Base-by-base conservation (phyloP, 2,113 vertebrate species). In the Gallinago undulata region DNA sequence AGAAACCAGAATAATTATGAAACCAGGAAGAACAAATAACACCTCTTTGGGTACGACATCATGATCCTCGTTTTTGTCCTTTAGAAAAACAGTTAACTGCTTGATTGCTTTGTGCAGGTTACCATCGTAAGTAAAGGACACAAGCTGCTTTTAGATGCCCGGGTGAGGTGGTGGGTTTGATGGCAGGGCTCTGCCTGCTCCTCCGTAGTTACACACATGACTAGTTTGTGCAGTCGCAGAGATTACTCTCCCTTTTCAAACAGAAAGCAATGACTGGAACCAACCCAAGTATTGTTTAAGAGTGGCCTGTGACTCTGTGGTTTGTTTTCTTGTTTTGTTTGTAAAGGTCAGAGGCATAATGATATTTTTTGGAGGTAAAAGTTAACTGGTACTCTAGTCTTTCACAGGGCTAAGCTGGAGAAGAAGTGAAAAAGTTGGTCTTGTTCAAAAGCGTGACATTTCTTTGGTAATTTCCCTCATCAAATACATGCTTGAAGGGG, bases 191-290 rank as follows among this genome's bases (percentile, higher is more conserved):
- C 63, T 66, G 83, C 24, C 4, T 53, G 55, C 70, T 92, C 37
- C 87, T 94, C 90, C 9, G 11, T 93, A 15, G 81, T 90, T 39
- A 35, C 76, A 92, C 60, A 70, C 72, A 35, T 19, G 67, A 56
- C 84, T 80, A 41, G 13, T 77, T 74, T 35, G 73, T 90, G 91
- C 64, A 18, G 84, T 90, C 66, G 70, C 84, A 83, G 73, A 80
- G 93, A 95, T 96, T 76, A 75, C 51, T 60, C 84, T 96, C 72
- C 57, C 92, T 96, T 97, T 90, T 90, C 96, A 96, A 97, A 92
- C 86, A 93, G 94, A 93, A 84, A 90, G 69, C 53, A 60, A 57
- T 80, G 92, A 79, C 57, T 96, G 92, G 84, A 96, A 96, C 94
- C 64, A 96, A 93, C 86, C 82, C 51, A 67, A 24, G 66, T 88